Percentiles rank a stretch among this genome's conserved stretches.
Evolutionary conservation across 1,140 invertebrate genomes (phyloP).

Genomic region (Penaeus indicus): DNA sequence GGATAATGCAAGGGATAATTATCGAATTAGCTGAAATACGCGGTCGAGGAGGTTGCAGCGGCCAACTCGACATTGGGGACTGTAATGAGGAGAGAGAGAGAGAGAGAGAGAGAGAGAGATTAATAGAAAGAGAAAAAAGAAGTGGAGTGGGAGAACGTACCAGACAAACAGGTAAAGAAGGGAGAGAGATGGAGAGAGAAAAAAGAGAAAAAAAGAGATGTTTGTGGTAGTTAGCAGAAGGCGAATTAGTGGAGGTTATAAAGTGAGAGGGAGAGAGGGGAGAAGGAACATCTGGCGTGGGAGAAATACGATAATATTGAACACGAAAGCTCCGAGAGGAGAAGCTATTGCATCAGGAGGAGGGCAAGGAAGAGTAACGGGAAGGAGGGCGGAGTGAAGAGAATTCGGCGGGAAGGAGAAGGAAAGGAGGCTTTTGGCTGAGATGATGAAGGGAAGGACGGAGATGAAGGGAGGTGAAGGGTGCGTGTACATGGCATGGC

Average conservation of each 20-base stretch:
- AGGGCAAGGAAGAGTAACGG: neutral
- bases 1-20: neutral
- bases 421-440: too few species aligned
- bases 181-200: too few species aligned
- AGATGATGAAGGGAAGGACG: too few species aligned
- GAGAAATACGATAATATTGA: constrained; percentile 18
- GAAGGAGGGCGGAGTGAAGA: neutral
- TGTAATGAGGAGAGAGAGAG: neutral
- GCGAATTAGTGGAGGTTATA: neutral
- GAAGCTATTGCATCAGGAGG: neutral
- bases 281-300: too few species aligned
- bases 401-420: too few species aligned
- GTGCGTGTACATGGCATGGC: too few species aligned
- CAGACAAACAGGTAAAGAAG: neutral
- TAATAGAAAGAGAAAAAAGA: neutral
- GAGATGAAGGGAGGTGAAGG: too few species aligned
- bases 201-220: constrained; percentile 10
- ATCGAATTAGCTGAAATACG: neutral
- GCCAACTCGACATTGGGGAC: too few species aligned
- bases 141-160: neutral
- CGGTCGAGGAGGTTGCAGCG: neutral
- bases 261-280: too few species aligned
- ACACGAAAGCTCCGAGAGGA: neutral
- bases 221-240: constrained; percentile 7
- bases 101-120: neutral